phyloP scores from a whole-genome alignment of 2,888 invertebrate genomes.

The Abscondita cerata region DNA sequence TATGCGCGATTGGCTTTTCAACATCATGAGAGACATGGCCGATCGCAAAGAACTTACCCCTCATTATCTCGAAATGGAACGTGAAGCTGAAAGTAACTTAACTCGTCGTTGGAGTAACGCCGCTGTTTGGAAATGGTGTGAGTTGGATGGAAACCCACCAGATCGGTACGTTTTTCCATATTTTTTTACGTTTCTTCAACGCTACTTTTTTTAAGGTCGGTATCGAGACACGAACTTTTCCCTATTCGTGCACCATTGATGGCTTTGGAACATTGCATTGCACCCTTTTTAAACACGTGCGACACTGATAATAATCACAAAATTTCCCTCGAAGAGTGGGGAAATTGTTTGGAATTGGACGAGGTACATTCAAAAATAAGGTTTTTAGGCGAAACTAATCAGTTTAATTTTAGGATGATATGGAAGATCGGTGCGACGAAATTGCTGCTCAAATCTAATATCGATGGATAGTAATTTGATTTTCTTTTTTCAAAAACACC shows the following conservation, averaged over 20 bases:
- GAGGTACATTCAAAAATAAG: slow-evolving; percentile 71
- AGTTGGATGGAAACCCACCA: slow-evolving; percentile 90
- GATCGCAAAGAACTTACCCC: slow-evolving; percentile 84
- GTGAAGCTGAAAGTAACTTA: slow-evolving; percentile 86
- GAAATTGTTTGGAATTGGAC: slow-evolving; percentile 82
- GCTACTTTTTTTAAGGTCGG: slow-evolving; percentile 62
- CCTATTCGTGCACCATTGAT: slow-evolving; percentile 94
- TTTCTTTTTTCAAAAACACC: too few relatives aligned
- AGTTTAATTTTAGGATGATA: slow-evolving; percentile 75
- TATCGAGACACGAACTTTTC: slow-evolving; percentile 94
- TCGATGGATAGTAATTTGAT: neutral
- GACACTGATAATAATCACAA: slow-evolving; percentile 89
- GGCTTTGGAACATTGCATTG: slow-evolving; percentile 97
- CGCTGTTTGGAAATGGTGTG: slow-evolving; percentile 98
- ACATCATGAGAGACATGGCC: slow-evolving; percentile 94
- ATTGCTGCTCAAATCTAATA: slow-evolving; percentile 53
- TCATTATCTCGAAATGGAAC: slow-evolving; percentile 85
- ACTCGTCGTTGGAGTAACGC: slow-evolving; percentile 89
- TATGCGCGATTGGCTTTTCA: slow-evolving; percentile 98
- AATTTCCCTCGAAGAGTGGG: slow-evolving; percentile 94
- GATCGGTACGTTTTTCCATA: slow-evolving; percentile 70
- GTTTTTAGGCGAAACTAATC: slow-evolving; percentile 41
- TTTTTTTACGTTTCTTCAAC: too few relatives aligned
- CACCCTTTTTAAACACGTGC: slow-evolving; percentile 92
- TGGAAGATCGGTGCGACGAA: slow-evolving; percentile 82